These are phyloP conservation scores for Heliconius hermathena DNA, from an alignment of 1,140 invertebrate genomes.

Conservation along the genomic window DNA sequence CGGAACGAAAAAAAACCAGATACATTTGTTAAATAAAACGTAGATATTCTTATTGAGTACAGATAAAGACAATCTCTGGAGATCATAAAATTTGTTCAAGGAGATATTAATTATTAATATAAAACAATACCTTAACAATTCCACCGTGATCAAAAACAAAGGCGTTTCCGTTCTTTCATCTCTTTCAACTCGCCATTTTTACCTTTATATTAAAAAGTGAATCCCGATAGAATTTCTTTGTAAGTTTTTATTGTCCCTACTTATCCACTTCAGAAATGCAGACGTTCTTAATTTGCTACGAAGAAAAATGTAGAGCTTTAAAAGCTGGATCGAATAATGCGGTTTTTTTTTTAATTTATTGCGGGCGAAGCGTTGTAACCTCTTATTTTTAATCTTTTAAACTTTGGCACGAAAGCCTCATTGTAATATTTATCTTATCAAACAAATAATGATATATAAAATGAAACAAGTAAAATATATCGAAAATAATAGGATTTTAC, in stretches of 20 bases:
- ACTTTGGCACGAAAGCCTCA: neutral
- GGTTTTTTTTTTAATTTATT: neutral
- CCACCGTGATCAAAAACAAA: neutral
- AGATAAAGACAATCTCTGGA: constrained; percentile 2
- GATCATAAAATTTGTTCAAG: constrained; percentile 13
- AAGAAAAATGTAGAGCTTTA: constrained; percentile 11
- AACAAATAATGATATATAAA: neutral
- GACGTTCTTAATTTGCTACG: constrained; percentile 14
- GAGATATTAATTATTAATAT: constrained; percentile 11
- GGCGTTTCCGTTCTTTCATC: constrained; percentile 6
- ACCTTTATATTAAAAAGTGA: constrained; percentile 14
- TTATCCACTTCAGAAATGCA: constrained; percentile 15
- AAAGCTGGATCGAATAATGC: constrained; percentile 10
- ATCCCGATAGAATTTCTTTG: constrained; percentile 11
- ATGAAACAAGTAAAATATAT: neutral
- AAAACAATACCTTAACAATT: constrained; percentile 2
- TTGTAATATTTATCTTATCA: neutral
- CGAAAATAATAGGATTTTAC: neutral
- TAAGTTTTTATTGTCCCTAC: constrained; percentile 14
- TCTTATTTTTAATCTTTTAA: constrained; percentile 3
- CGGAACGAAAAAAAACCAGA: neutral
- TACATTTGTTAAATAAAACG: neutral
- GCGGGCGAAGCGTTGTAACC: neutral
- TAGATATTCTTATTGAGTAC: neutral
- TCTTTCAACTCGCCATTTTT: constrained; percentile 2